Evolutionary conservation across 2,888 invertebrate genomes (phyloP), one percentile per base, ranked within the genome.

Genomic region (Parochlus steinenii): DNA sequence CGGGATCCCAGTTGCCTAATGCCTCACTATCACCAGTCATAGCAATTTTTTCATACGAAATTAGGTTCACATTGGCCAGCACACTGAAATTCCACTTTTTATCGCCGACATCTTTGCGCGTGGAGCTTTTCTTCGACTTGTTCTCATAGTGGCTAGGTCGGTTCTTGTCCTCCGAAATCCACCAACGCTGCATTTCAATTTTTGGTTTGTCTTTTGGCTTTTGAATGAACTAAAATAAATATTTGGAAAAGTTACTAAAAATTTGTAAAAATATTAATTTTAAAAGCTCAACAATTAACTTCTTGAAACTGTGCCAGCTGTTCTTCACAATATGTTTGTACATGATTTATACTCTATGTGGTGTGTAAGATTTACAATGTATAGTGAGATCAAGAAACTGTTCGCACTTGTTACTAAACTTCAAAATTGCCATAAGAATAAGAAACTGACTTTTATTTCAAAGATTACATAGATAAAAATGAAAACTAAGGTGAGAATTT

Each of bases 1-100:
- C 64, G 24, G 69, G 65, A 42, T 69, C 63, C 83, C 83, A 85
- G 45, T 67, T 66, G 4, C 85, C 85, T 33, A 85, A 60, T 41
- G 71, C 66, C 17, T 60, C 54, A 40, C 68, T 69, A 50, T 66
- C 73, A 26, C 85, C 85, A 16, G 73, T 69, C 33, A 85, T 61
- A 47, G 73, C 79, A 15, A 83, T 64, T 39, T 60, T 64, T 55
- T 83, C 81, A 39, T 67, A 69, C 2, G 64, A 52, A 34, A 54
- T 56, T 23, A 77, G 50, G 41, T 63, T 48, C 14, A 48, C 42
- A 37, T 64, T 54, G 52, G 60, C 58, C 47, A 67, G 45, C 37
- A 69, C 61, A 50, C 69, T 50, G 46, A 73, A 74, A 8, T 56
- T 53, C 64, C 66, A 68, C 15, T 53, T 43, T 6, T 51, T 47